phyloP scores from a whole-genome alignment of 2,113 vertebrate genomes.

The Oxyruncus cristatus region DNA sequence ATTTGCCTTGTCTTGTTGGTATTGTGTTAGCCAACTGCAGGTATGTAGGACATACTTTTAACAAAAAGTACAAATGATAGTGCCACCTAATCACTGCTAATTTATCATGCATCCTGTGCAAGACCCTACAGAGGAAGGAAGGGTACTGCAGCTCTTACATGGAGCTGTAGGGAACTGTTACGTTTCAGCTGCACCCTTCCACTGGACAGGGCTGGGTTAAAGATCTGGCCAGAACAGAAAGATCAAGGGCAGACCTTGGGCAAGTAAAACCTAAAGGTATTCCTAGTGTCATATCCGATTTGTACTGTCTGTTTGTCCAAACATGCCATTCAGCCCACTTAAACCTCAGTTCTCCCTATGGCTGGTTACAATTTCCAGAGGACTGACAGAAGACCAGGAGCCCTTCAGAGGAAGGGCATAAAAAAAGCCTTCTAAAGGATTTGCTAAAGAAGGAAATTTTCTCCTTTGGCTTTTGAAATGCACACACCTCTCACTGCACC shows the following conservation, averaged over 20 bases:
- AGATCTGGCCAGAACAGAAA: background rate
- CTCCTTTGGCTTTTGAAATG: background rate
- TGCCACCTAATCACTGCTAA: background rate
- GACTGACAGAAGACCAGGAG: background rate
- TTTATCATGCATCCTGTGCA: background rate
- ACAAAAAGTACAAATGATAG: background rate
- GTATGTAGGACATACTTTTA: background rate
- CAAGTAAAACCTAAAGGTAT: background rate
- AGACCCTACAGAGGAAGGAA: background rate
- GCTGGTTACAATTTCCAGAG: background rate
- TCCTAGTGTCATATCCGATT: background rate
- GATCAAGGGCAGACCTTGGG: background rate
- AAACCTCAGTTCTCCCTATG: background rate
- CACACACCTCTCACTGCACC: slow-evolving; percentile 16
- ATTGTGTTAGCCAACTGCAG: background rate
- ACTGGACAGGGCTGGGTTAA: background rate
- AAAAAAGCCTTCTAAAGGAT: background rate
- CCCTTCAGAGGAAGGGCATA: background rate
- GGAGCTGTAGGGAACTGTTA: background rate
- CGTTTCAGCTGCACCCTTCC: background rate
- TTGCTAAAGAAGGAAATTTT: background rate
- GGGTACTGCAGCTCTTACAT: background rate
- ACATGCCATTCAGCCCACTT: rapidly evolving
- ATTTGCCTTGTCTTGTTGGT: background rate
- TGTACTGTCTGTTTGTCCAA: background rate